These are phyloP conservation scores for Theretra japonica DNA, from an alignment of 2,888 invertebrate genomes.

Conservation along the genomic window DNA sequence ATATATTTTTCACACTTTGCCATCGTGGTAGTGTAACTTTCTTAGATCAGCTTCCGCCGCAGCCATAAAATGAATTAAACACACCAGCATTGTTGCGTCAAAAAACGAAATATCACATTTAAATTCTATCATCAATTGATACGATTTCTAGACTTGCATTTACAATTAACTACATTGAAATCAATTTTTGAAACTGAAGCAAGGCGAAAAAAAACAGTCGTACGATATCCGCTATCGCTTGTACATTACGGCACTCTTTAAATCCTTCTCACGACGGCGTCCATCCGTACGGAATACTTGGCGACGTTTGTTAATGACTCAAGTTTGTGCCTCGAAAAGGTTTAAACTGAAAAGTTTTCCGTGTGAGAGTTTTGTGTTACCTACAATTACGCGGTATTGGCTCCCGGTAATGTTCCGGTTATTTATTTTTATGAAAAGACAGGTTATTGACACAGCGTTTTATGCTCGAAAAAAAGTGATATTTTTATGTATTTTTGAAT, in stretches of 20 bases:
- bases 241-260: not conserved
- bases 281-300: conserved; percentile 52
- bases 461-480: no score
- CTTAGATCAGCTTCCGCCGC: no score
- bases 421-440: not conserved
- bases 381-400: conserved; percentile 17
- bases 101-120: no score
- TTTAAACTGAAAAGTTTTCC: conserved; percentile 46
- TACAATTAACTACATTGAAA: no score
- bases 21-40: no score
- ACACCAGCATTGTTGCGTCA: no score
- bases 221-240: not conserved
- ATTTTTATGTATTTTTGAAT: no score
- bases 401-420: not conserved
- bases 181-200: no score
- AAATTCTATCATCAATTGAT: no score
- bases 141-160: no score
- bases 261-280: conserved; percentile 41
- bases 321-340: conserved; percentile 52
- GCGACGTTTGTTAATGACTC: conserved; percentile 61
- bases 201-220: not conserved
- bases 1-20: no score
- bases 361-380: conserved; percentile 32
- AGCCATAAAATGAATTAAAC: no score
- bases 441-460: not conserved